Evolutionary conservation across 2,113 vertebrate species (phyloP), one percentile per base, ranked within the genome.

Genomic region (Gyps fulvus): DNA sequence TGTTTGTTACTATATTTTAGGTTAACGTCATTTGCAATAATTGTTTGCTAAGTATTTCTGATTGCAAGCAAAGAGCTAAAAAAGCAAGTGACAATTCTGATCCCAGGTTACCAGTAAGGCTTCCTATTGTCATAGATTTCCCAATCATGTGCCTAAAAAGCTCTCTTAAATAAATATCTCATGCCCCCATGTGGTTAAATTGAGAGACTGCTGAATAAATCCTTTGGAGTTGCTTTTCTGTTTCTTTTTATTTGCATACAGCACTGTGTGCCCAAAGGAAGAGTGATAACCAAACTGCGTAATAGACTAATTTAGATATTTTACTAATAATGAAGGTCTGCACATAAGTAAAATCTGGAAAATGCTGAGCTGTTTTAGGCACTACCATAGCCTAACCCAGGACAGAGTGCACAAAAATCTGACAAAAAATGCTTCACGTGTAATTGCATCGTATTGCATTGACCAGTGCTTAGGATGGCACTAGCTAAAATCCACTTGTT

Each of bases 111-210:
- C 27, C 36, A 49, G 42, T 29, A 67, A 36, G 40, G 47, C 4
- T n/a, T 84, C 14, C 38, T 59, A 32, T 19, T 6, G 2, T 7
- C 31, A 8, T 13, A 1, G 15, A 67, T 21, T 36, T 65, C 25
- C 6, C 25, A 31, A 32, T 16, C 7, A 6, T 9, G 14, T 4
- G 22, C 27, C 42, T 42, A 29, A 70, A 79, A 61, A 47, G 27
- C 93, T 96, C 61, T 87, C 83, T 93, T 96, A 95, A 86, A 96
- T 90, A 97, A 94, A 94, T 82, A 97, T 97, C 96, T 97, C 59
- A 90, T 96, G 98, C 98, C 98, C 95, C 70, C 98, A 1, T 71
- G 98, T 98, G 98, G 98, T 90, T 45, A 78, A 87, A 91, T 19
- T 29, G 71, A 97, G 95, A 70, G 5, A 45, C 16, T 97, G 91